These are phyloP conservation scores for Serilophus lunatus DNA, from an alignment of 2,113 vertebrate genomes.

Conservation along the genomic window DNA sequence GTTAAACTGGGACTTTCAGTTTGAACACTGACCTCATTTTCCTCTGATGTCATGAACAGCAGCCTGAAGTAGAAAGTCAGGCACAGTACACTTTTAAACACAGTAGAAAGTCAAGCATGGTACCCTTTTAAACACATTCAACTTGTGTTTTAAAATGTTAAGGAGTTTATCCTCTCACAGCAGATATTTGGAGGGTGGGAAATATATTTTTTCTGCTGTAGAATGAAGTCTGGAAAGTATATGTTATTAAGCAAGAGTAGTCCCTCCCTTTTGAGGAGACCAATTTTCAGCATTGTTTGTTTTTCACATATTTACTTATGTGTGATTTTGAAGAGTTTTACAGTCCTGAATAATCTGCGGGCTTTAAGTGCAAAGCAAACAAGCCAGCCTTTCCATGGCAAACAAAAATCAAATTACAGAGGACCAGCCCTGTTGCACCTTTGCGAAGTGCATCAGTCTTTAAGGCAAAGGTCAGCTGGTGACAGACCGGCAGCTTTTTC, in stretches of 20 bases:
- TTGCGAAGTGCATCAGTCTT: background rate
- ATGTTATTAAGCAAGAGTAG: background rate
- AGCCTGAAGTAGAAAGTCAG: background rate
- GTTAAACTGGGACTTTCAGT: background rate
- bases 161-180: background rate
- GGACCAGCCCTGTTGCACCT: background rate
- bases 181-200: background rate
- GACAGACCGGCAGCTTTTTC: background rate
- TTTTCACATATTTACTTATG: slow-evolving; percentile 19
- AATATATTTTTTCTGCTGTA: background rate
- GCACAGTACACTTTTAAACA: background rate
- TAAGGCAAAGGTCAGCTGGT: slow-evolving; percentile 42
- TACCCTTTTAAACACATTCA: background rate
- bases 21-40: background rate
- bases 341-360: background rate
- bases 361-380: slow-evolving; percentile 38
- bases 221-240: background rate
- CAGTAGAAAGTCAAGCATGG: background rate
- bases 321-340: slow-evolving; percentile 40
- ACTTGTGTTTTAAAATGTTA: background rate
- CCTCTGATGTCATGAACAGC: background rate
- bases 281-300: slow-evolving; percentile 11
- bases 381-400: slow-evolving; percentile 12
- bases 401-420: slow-evolving; percentile 48
- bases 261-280: background rate